Conservation (phyloP, 2,113 vertebrate genomes). For the Alouatta palliata region DNA sequence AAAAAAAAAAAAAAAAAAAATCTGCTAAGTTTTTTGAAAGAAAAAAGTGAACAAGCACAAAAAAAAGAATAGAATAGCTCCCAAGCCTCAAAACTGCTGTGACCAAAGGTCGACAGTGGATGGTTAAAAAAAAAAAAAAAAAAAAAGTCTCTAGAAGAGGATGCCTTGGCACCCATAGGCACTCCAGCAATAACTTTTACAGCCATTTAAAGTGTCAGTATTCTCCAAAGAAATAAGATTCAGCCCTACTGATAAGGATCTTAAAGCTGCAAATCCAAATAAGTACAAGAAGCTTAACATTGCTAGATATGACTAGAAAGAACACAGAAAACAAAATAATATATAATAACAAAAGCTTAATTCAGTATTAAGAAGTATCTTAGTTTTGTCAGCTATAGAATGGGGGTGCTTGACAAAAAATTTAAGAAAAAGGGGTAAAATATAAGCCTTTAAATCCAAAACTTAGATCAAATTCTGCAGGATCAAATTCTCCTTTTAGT, state of each 20-base stretch:
- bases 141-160: neutral
- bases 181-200: neutral
- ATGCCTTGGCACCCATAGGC: neutral
- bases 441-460: neutral
- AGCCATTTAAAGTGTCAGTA: neutral
- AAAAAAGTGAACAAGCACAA: slow-evolving; percentile 6
- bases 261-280: neutral
- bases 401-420: neutral
- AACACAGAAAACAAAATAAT: neutral
- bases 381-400: neutral
- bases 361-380: neutral
- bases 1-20: too few species aligned
- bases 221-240: neutral
- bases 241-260: neutral
- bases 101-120: neutral
- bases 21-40: neutral
- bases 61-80: neutral
- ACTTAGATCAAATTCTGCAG: neutral
- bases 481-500: neutral
- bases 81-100: neutral
- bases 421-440: neutral
- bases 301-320: neutral
- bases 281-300: neutral
- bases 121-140: neutral
- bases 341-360: neutral